A percentile compares a stretch with the other conserved stretches of the same genome.
Conservation (phyloP, 2,113 vertebrate genomes). For the Apistogramma diplotaenia region DNA sequence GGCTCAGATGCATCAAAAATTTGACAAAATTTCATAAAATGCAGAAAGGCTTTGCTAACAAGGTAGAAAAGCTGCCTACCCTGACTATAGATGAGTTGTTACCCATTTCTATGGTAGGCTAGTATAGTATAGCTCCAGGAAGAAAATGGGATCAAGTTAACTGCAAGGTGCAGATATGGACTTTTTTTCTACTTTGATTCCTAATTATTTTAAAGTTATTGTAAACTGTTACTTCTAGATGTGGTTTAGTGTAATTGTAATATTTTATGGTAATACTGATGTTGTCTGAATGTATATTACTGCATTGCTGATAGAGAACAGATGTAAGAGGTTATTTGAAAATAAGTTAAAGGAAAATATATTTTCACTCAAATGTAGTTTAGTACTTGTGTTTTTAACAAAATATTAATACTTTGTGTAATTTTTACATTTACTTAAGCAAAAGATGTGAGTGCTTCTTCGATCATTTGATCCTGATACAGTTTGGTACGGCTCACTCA, state of each 20-base stretch:
- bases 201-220: too few relatives aligned
- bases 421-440: background rate
- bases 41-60: accelerated
- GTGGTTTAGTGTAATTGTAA: background rate
- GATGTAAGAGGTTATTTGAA: background rate
- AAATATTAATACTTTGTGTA: background rate
- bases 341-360: too few relatives aligned
- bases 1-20: background rate
- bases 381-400: background rate
- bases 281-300: background rate
- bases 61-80: too few relatives aligned
- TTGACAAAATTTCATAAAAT: accelerated
- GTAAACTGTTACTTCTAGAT: too few relatives aligned
- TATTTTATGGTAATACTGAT: background rate
- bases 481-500: background rate
- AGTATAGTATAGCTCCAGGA: background rate
- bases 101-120: accelerated
- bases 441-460: background rate
- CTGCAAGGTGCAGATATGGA: background rate
- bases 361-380: too few relatives aligned
- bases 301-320: background rate
- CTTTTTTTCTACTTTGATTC: background rate
- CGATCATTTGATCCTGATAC: background rate
- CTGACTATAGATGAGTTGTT: background rate
- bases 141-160: background rate